phyloP scores from a whole-genome alignment of 2,888 invertebrate genomes.

The Athalia rosae region DNA sequence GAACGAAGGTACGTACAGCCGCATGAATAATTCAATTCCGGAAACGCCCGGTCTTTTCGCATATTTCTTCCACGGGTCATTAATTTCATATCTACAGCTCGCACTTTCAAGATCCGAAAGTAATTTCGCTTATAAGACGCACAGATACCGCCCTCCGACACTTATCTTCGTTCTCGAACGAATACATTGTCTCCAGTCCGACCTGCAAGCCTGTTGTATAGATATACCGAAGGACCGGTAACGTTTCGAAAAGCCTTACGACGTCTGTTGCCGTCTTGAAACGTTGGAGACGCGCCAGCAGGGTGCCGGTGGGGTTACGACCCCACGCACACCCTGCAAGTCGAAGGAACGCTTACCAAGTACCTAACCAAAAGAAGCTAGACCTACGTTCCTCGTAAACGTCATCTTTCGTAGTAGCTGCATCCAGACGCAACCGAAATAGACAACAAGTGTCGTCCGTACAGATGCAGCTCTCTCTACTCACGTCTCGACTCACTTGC shows the following conservation, averaged over 20 bases:
- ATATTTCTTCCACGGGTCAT: conserved; percentile 34
- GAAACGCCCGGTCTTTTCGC: conserved; percentile 20
- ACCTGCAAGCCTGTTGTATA: not conserved
- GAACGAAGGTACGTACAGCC: not conserved
- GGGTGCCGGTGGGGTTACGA: conserved; percentile 43
- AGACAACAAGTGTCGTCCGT: conserved; percentile 43
- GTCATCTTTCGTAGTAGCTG: conserved; percentile 35
- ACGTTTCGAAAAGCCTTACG: conserved; percentile 27
- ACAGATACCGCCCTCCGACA: conserved; percentile 22
- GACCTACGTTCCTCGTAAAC: conserved; percentile 43
- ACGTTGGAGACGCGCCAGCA: conserved; percentile 43
- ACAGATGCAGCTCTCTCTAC: not conserved
- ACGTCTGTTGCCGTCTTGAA: conserved; percentile 36
- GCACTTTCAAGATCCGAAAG: conserved; percentile 30
- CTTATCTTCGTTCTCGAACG: conserved; percentile 38
- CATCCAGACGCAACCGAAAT: conserved; percentile 38
- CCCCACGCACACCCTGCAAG: conserved; percentile 41
- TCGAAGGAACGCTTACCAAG: conserved; percentile 21
- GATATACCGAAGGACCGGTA: not conserved
- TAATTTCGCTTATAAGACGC: conserved; percentile 28
- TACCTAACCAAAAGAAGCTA: conserved; percentile 29
- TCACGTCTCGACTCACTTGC: not conserved
- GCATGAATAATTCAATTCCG: conserved; percentile 43
- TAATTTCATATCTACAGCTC: conserved; percentile 24
- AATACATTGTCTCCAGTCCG: conserved; percentile 35